Conservation (phyloP, 2,797 vertebrate genomes). For the Rhynchotus rufescens region DNA sequence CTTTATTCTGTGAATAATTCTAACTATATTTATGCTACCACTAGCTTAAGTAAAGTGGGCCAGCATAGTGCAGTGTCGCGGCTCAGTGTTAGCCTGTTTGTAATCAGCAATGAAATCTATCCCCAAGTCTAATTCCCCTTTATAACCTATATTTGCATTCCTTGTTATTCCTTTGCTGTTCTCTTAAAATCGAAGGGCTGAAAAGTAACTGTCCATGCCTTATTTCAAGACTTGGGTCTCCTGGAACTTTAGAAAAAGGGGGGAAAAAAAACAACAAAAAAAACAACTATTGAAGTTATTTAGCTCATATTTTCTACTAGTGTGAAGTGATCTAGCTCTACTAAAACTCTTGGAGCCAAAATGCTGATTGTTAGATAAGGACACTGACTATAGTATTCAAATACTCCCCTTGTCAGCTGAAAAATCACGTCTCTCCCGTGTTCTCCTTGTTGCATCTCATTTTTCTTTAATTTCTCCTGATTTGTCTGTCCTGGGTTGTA, state of each 20-base stretch:
- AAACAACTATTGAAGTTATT: not conserved
- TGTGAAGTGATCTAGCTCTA: not conserved
- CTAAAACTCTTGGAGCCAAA: not conserved
- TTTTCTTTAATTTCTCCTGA: not conserved
- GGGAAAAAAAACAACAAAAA: not conserved
- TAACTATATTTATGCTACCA: not conserved
- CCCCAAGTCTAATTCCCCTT: not conserved
- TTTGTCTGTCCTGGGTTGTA: not conserved
- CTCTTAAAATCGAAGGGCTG: not conserved
- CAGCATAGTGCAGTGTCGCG: not conserved
- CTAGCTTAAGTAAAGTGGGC: not conserved
- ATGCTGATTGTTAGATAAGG: not conserved
- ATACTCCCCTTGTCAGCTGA: not conserved
- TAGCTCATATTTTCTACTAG: not conserved
- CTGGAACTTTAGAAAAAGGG: not conserved
- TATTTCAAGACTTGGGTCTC: not conserved
- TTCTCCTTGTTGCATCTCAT: not conserved
- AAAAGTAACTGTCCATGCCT: not conserved
- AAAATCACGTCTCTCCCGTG: not conserved
- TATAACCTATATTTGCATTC: not conserved
- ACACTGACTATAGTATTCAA: not conserved
- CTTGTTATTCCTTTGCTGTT: not conserved
- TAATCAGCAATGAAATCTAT: not conserved
- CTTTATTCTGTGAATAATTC: not conserved
- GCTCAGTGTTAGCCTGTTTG: not conserved